A percentile compares a stretch with the other conserved stretches of the same genome.
These are phyloP conservation scores for Vicugna pacos DNA, from an alignment of 2,113 vertebrate species.

Conservation along the genomic window DNA sequence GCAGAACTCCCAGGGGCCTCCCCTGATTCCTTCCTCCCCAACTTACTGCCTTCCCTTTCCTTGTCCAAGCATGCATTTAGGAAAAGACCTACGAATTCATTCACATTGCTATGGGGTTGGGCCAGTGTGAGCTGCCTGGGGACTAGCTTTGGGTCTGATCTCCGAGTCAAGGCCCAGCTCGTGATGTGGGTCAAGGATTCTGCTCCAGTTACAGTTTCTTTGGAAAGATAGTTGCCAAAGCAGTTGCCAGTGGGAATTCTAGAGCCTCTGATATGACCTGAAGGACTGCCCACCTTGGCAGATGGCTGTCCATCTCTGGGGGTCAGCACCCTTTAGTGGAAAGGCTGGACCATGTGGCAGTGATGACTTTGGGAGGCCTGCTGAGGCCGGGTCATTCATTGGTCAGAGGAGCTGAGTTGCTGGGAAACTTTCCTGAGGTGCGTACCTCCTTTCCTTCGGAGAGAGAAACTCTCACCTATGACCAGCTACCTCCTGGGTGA, in stretches of 20 bases:
- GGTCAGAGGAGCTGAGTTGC: conserved; percentile 11
- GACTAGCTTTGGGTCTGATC: neutral
- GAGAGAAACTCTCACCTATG: neutral
- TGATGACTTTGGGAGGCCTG: neutral
- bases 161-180: neutral
- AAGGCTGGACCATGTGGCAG: neutral
- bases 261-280: neutral
- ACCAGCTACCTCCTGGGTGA: neutral
- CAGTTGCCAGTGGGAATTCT: neutral
- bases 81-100: neutral
- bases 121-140: neutral
- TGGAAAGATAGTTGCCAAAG: neutral
- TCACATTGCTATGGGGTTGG: neutral
- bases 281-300: neutral
- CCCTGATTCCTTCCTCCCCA: neutral
- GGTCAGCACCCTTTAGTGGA: neutral
- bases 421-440: conserved; percentile 21
- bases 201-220: neutral
- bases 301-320: neutral
- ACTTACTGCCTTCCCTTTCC: neutral
- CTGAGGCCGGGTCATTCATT: neutral
- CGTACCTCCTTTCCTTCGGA: neutral
- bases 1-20: neutral
- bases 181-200: neutral
- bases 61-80: conserved; percentile 13